phyloP scores from a whole-genome alignment of 2,888 invertebrate species.

The Sicus ferrugineus region DNA sequence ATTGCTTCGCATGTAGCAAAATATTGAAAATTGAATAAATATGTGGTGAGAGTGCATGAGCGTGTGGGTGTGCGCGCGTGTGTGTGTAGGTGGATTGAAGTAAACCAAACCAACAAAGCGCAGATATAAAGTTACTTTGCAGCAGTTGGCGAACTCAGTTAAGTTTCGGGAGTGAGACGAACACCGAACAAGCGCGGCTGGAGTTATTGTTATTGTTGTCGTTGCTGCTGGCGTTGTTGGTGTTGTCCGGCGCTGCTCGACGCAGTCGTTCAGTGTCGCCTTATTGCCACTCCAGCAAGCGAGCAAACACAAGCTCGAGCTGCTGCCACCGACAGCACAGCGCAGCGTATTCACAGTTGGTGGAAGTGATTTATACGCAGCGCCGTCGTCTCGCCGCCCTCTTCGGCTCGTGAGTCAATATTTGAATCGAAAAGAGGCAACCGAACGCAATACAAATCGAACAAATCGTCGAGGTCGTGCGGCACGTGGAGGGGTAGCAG shows the following conservation, averaged over 20 bases:
- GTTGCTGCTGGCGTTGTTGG: not conserved
- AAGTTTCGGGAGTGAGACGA: not conserved
- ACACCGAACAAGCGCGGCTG: not conserved
- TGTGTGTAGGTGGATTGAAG: not conserved
- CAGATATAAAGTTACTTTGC: not conserved
- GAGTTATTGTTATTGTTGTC: too few species aligned
- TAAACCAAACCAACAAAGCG: not conserved
- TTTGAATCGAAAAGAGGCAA: not conserved
- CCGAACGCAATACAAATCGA: slow-evolving; percentile 9
- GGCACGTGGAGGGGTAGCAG: too few species aligned
- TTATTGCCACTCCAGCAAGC: slow-evolving; percentile 14
- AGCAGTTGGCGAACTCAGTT: too few species aligned
- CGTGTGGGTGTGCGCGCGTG: not conserved
- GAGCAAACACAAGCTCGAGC: slow-evolving; percentile 6
- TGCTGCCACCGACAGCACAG: not conserved
- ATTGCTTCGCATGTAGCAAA: too few species aligned
- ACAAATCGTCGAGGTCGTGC: too few species aligned
- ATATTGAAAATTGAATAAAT: too few species aligned
- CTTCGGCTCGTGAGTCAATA: slow-evolving; percentile 4
- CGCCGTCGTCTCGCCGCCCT: not conserved
- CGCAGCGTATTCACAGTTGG: not conserved
- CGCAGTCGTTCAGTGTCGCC: not conserved
- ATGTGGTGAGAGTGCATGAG: too few species aligned
- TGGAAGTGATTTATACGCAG: slow-evolving; percentile 8
- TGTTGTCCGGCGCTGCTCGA: not conserved